phyloP scores from a whole-genome alignment of 92 coral and sea anemone species.

The Zoanthus sansibaricus region DNA sequence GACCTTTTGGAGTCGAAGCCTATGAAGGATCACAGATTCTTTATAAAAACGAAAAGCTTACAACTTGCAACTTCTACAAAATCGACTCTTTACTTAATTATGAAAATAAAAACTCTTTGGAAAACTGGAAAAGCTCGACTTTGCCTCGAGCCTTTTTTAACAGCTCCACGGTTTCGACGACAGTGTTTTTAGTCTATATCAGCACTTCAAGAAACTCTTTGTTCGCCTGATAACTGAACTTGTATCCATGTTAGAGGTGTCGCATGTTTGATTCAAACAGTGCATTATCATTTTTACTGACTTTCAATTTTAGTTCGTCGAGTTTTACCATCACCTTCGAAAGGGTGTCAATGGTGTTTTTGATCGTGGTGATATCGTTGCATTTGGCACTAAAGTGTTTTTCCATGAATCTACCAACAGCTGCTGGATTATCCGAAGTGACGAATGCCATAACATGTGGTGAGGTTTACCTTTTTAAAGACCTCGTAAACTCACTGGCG shows the following conservation, averaged over 20 bases:
- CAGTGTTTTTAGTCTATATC: constrained; percentile 49
- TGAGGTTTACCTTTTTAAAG: constrained; percentile 40
- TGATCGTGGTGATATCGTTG: constrained; percentile 59
- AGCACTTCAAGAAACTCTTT: constrained; percentile 53
- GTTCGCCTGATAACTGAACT: constrained; percentile 54
- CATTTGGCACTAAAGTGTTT: constrained; percentile 54
- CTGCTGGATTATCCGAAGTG: constrained; percentile 65
- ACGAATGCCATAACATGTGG: constrained; percentile 46
- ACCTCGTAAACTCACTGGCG: constrained; percentile 24
- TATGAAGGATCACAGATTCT: too few relatives aligned
- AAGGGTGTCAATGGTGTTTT: constrained; percentile 59
- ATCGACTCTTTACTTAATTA: too few relatives aligned
- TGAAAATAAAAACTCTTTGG: too few relatives aligned
- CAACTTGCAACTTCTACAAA: too few relatives aligned
- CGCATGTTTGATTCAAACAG: constrained; percentile 56
- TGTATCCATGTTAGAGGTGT: constrained; percentile 42
- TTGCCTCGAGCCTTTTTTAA: too few relatives aligned
- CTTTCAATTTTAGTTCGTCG: constrained; percentile 56
- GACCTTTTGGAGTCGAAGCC: too few relatives aligned
- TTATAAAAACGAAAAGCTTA: too few relatives aligned
- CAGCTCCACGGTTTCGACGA: constrained; percentile 49
- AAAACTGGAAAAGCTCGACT: too few relatives aligned
- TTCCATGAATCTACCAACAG: constrained; percentile 64
- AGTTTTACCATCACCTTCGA: constrained; percentile 55
- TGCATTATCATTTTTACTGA: constrained; percentile 56